Evolutionary conservation across 2,888 invertebrate species (phyloP), one percentile per base, ranked within the genome.

Genomic region (Drosophila atroscutellata): DNA sequence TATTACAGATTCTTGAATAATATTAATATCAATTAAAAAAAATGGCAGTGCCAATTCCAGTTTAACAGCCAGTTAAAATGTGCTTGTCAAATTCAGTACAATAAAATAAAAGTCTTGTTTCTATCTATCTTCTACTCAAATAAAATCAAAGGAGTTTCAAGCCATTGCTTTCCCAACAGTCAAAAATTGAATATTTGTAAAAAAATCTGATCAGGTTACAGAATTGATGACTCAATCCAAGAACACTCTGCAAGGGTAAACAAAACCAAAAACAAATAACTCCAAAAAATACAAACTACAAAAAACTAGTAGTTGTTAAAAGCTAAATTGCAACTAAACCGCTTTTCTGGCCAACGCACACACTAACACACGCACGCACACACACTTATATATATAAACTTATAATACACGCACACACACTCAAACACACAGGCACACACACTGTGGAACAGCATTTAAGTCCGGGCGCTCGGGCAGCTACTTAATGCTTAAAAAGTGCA

Each of bases 401-500:
- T 42, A 30, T 50, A 57, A 74, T 71, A 67, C 54, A 63, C 34
- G 62, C 36, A 65, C 52, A 59, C 58, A 70, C 64, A 65, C 52
- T 68, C 57, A 55, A 28, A 30, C 51, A 47, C 51, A 60, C 32
- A 74, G 34, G 42, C 28, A 42, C 49, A 42, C 45, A 50, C 45
- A 58, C 7, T 54, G 36, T 45, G 24, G 26, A 67, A 52, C 61
- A 59, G 50, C 71, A 74, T 76, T 81, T 75, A 75, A 86, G 85
- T 80, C 58, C 57, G 68, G 75, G 58, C 56, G 58, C 80, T 75
- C 66, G 68, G 67, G 62, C 82, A 71, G 75, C 86, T 86, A 90
- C 90, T 86, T 88, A 87, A 90, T 87, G 90, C 90, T 90, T 78
- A 83, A 89, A 90, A 91, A 85, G 86, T 91, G 90, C 91, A 91